A percentile compares a stretch with the other conserved stretches of the same genome.
Evolutionary conservation across 2,797 vertebrate species (phyloP).

Genomic region (Protonibea diacanthus): DNA sequence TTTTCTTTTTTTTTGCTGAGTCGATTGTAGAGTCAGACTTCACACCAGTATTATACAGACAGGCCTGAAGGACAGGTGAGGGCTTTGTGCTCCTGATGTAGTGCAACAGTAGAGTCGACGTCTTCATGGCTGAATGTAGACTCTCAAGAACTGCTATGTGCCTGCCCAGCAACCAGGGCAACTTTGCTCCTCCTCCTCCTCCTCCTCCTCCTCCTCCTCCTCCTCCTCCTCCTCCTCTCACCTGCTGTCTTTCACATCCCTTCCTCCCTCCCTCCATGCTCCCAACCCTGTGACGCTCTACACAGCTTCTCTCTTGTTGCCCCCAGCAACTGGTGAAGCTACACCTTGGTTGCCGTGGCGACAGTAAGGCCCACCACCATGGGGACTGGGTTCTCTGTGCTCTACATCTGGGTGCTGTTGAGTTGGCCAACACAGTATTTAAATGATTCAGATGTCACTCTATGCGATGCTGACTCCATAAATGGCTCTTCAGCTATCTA

Average conservation of each 20-base stretch:
- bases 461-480: not conserved
- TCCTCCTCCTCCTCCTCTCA: constrained; percentile 53
- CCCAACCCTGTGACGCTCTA: constrained; percentile 24
- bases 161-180: constrained; percentile 48
- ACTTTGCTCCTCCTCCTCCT: constrained; percentile 5
- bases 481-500: not conserved
- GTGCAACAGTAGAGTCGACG: constrained; percentile 14
- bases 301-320: constrained; percentile 67
- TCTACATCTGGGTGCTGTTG: constrained; percentile 58
- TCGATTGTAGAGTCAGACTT: not conserved
- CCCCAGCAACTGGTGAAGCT: constrained; percentile 75
- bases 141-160: constrained; percentile 18
- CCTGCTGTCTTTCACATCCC: constrained; percentile 56
- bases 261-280: constrained; percentile 9
- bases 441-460: not conserved
- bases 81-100: not conserved
- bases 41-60: not conserved
- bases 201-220: not conserved
- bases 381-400: constrained; percentile 52
- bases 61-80: not conserved
- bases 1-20: too few relatives aligned
- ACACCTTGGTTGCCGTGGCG: constrained; percentile 79
- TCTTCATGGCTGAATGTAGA: constrained; percentile 15
- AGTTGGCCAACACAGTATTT: constrained; percentile 25
- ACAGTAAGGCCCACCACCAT: constrained; percentile 64